Percentiles rank a stretch among this genome's conserved stretches.
Conservation (phyloP, 1,140 invertebrate species). For the Hypothenemus hampei region DNA sequence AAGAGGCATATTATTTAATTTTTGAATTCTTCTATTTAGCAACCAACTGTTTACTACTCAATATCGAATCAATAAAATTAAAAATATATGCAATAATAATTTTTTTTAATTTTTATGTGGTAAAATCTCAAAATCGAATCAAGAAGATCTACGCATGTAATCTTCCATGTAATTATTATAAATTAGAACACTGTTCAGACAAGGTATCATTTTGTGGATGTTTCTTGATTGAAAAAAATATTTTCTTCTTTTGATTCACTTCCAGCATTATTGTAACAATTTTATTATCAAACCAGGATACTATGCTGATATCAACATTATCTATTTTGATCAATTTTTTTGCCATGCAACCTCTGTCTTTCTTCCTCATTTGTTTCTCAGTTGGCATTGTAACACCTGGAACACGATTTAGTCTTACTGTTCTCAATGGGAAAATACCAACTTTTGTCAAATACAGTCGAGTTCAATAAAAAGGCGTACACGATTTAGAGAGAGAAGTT, state of each 20-base stretch:
- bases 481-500: no score
- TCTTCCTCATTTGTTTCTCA: not conserved
- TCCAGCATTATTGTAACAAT: conserved; percentile 36
- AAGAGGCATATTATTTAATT: not conserved
- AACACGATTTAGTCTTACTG: no score
- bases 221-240: not conserved
- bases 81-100: not conserved
- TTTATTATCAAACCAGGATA: conserved; percentile 36
- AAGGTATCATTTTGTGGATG: not conserved
- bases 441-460: no score
- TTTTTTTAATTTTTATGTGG: not conserved
- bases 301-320: conserved; percentile 33
- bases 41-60: not conserved
- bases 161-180: not conserved
- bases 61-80: not conserved
- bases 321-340: conserved; percentile 35
- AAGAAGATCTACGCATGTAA: conserved; percentile 1
- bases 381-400: no score
- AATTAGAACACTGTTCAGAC: not conserved
- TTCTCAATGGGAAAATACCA: no score
- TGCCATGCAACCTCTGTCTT: not conserved
- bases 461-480: no score
- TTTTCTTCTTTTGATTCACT: conserved; percentile 30
- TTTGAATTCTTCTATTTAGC: no score
- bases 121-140: not conserved